phyloP scores from a whole-genome alignment of 2,797 vertebrate genomes.

The Scleropages formosus region DNA sequence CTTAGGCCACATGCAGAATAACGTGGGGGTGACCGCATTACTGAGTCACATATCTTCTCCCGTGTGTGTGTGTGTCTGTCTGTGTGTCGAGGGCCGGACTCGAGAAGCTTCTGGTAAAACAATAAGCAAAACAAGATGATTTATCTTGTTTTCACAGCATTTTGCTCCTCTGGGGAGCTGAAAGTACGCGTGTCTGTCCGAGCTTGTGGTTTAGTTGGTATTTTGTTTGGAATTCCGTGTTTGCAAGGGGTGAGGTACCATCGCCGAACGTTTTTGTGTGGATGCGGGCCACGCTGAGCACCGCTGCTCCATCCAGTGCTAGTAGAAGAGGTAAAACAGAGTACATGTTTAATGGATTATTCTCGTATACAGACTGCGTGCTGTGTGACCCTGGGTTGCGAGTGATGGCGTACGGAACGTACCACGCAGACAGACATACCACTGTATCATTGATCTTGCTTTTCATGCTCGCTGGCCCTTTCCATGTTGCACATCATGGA shows the following conservation, averaged over 20 bases:
- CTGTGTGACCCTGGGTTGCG: too few relatives aligned
- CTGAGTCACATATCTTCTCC: background rate
- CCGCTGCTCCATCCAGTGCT: too few relatives aligned
- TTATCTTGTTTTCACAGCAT: background rate
- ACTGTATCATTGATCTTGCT: too few relatives aligned
- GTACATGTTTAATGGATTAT: too few relatives aligned
- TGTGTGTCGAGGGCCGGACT: background rate
- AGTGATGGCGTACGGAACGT: too few relatives aligned
- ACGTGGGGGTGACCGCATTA: too few relatives aligned
- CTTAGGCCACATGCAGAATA: too few relatives aligned
- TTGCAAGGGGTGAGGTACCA: background rate
- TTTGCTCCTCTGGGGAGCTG: background rate
- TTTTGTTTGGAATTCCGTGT: slow-evolving; percentile 3
- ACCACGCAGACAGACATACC: too few relatives aligned
- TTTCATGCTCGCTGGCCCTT: background rate
- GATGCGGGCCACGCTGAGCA: too few relatives aligned
- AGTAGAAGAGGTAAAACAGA: too few relatives aligned
- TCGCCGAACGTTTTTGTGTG: too few relatives aligned
- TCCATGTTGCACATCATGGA: background rate
- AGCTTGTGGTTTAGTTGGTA: background rate
- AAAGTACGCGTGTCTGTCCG: slow-evolving; percentile 10
- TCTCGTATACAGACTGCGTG: too few relatives aligned
- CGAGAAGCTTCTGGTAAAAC: background rate
- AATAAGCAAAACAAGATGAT: background rate
- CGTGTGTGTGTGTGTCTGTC: background rate